Base-by-base conservation (phyloP, 2,113 vertebrate genomes). In the Toxotes chatareus region DNA sequence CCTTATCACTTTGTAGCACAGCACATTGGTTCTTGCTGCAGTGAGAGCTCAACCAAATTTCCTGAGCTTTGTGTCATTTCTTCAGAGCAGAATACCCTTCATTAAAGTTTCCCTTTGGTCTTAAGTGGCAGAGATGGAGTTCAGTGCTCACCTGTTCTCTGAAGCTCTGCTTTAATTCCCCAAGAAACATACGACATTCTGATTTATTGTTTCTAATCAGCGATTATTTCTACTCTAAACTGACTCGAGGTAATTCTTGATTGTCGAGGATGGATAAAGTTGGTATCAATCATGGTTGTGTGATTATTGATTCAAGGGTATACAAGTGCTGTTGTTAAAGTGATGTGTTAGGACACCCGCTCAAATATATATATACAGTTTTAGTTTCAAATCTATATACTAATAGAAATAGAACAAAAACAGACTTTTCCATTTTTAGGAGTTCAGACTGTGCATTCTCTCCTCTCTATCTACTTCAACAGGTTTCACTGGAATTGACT, bases 401-500 rank as follows among this genome's bases (percentile, higher is more conserved):
- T 51, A 53, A 66, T 46, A 2, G 21, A 63, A 64, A 11, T 17
- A n/a, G 51, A 53, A 32, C 5, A 53, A 14, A 21, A 5, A 21
- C 6, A 42, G 49, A 17, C 6, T 11, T 42, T 73, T 47, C 0
- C 49, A 63, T 0, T 3, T 21, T 36, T 38, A 51, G 19, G 21
- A 27, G 60, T 1, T 34, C 47, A 57, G 2, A 38, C 7, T 70
- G 16, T 16, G 9, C 16, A 46, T 31, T 47, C 4, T 5, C 0
- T 51, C 56, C 2, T 9, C 0, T 19, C 34, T 51, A 38, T 67
- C 12, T 59, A 2, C n/a, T 47, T 57, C 4, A 31, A 10, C 86
- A 99, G 98, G 98, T 63, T 99, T 99, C 92, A 99, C 98, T 78
- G 98, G 98, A 4, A 99, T 99, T 70, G 98, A 99, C 88, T 97